Conservation (phyloP, 2,797 vertebrate species). For the Capromys pilorides region DNA sequence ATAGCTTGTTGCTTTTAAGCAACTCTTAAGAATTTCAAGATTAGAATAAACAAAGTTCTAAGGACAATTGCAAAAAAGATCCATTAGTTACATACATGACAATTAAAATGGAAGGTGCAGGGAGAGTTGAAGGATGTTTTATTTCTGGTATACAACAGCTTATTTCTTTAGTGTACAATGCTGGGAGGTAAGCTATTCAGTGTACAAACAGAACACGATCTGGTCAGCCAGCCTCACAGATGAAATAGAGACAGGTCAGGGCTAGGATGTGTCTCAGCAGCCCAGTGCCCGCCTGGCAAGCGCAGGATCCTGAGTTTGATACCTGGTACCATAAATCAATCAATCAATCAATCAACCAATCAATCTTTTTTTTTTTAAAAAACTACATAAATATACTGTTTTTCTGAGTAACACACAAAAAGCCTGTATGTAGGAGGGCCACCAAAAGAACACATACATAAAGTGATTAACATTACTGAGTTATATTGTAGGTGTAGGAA, state of each 20-base stretch:
- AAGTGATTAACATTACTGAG: neutral
- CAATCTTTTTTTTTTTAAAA: neutral
- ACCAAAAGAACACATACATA: neutral
- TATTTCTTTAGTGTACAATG: neutral
- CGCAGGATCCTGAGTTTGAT: too few relatives aligned
- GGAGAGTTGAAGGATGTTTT: neutral
- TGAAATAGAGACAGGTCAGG: constrained; percentile 7
- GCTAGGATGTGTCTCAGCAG: too few relatives aligned
- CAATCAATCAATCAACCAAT: too few relatives aligned
- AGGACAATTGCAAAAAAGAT: neutral
- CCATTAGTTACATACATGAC: neutral
- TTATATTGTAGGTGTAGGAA: neutral
- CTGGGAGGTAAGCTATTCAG: constrained; percentile 14
- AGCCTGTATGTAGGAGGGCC: neutral
- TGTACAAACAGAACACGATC: constrained; percentile 11
- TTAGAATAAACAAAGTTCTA: constrained; percentile 52
- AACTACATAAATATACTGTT: neutral
- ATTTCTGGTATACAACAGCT: constrained; percentile 18
- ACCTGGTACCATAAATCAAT: too few relatives aligned
- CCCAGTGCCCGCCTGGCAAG: too few relatives aligned
- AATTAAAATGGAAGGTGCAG: neutral
- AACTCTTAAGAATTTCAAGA: constrained; percentile 41
- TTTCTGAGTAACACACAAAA: constrained; percentile 44
- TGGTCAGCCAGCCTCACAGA: neutral
- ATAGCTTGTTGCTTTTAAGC: neutral